phyloP scores from a whole-genome alignment of 2,797 vertebrate species.

The Rallus crepitans region DNA sequence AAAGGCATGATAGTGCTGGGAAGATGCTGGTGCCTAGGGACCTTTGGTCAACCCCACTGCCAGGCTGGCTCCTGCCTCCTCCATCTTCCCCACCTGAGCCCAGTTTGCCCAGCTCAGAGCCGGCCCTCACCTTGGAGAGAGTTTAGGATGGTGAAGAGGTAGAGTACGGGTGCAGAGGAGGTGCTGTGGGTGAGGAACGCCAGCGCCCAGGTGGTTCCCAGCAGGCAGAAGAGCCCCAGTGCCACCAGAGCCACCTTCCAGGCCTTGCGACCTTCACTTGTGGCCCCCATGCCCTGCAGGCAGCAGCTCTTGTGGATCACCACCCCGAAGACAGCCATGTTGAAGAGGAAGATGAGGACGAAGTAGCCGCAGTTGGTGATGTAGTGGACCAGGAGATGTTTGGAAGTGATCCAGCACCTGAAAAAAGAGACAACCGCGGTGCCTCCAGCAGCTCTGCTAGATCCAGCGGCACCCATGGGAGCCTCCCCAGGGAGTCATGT shows the following conservation, averaged over 20 bases:
- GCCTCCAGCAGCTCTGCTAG: not conserved
- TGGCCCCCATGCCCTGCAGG: slow-evolving; percentile 65
- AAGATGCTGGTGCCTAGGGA: not conserved
- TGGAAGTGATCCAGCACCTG: slow-evolving; percentile 76
- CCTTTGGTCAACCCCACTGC: not conserved
- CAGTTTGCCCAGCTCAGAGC: not conserved
- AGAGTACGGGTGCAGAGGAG: slow-evolving; percentile 51
- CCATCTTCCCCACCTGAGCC: not conserved
- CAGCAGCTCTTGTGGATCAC: slow-evolving; percentile 80
- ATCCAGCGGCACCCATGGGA: not conserved
- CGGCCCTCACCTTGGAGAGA: slow-evolving; percentile 86
- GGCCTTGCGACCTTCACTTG: slow-evolving; percentile 61
- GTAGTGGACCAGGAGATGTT: slow-evolving; percentile 76
- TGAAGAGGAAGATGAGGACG: slow-evolving; percentile 78
- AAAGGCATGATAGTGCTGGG: not conserved
- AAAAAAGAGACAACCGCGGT: not conserved
- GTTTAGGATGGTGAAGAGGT: slow-evolving; percentile 85
- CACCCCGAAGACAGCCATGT: slow-evolving; percentile 78
- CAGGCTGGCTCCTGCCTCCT: not conserved
- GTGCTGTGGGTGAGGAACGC: slow-evolving; percentile 74
- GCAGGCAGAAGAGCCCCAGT: slow-evolving; percentile 85
- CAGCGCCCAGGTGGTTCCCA: slow-evolving; percentile 86
- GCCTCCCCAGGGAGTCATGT: not conserved
- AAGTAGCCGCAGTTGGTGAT: slow-evolving; percentile 79
- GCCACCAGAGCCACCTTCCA: slow-evolving; percentile 78